Conservation (phyloP, 2,797 vertebrate genomes). For the Zalophus californianus region DNA sequence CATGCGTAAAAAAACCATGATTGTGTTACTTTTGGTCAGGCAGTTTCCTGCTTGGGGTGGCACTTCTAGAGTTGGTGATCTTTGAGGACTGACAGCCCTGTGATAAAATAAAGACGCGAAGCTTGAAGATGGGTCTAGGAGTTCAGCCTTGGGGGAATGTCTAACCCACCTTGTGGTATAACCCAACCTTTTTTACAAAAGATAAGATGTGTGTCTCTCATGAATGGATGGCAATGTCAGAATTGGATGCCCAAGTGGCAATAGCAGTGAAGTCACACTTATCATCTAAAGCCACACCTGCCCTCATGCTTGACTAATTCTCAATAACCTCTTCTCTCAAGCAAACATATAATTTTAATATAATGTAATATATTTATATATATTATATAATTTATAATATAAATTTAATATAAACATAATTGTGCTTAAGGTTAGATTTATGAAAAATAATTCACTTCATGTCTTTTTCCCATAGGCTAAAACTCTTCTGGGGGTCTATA, state of each 20-base stretch:
- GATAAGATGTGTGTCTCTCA: not conserved
- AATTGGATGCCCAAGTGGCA: not conserved
- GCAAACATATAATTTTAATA: not conserved
- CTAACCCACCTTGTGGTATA: not conserved
- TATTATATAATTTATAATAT: no score
- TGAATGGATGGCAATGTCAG: not conserved
- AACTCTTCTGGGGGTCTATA: not conserved
- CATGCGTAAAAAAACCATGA: not conserved
- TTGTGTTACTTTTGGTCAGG: not conserved
- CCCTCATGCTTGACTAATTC: not conserved
- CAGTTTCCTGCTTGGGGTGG: not conserved
- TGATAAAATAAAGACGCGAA: not conserved
- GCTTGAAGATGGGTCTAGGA: not conserved
- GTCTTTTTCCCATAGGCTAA: not conserved
- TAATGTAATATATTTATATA: no score
- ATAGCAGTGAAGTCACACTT: not conserved
- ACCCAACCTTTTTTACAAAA: not conserved
- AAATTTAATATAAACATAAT: not conserved
- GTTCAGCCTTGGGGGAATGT: not conserved
- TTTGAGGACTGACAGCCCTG: not conserved
- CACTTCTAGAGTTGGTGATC: not conserved
- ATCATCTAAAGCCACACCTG: not conserved
- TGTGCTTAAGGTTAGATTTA: not conserved
- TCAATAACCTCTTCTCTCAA: not conserved
- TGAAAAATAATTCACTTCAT: not conserved